These are phyloP conservation scores for Epinotia brunnichana DNA, from an alignment of 2,888 invertebrate genomes.

Conservation along the genomic window DNA sequence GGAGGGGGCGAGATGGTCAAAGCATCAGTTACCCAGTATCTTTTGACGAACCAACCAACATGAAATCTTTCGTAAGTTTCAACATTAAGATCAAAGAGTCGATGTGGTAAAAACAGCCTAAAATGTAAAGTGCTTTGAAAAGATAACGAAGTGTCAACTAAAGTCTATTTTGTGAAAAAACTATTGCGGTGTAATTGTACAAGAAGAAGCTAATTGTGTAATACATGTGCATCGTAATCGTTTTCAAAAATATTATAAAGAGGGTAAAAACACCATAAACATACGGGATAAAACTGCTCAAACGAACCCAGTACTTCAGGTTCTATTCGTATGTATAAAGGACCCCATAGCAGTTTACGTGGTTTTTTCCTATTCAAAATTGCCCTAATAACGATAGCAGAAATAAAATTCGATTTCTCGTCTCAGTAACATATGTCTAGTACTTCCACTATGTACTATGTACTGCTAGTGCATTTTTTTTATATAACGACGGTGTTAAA, in stretches of 20 bases:
- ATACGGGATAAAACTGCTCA: neutral
- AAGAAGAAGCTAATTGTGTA: no score
- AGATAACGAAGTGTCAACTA: neutral
- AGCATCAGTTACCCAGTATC: slow-evolving; percentile 47
- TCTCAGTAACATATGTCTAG: neutral
- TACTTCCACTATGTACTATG: neutral
- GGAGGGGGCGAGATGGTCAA: slow-evolving; percentile 32
- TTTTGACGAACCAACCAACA: slow-evolving; percentile 46
- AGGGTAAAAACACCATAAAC: no score
- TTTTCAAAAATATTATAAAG: no score
- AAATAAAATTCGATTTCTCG: neutral
- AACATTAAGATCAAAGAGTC: neutral
- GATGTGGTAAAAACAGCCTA: neutral
- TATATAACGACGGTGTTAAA: no score
- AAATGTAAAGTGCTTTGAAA: neutral
- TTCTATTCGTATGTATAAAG: no score
- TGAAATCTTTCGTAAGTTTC: slow-evolving; percentile 60
- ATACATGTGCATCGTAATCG: no score
- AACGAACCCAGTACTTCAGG: neutral
- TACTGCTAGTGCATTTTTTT: neutral
- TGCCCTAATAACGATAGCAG: no score
- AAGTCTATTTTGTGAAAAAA: neutral
- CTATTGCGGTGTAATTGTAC: no score
- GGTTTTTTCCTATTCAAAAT: no score
- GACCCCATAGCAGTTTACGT: no score